Percentiles rank a stretch among this genome's conserved stretches.
These are phyloP conservation scores for Pycnomerus fuliginosus DNA, from an alignment of 2,888 invertebrate genomes.

Conservation along the genomic window DNA sequence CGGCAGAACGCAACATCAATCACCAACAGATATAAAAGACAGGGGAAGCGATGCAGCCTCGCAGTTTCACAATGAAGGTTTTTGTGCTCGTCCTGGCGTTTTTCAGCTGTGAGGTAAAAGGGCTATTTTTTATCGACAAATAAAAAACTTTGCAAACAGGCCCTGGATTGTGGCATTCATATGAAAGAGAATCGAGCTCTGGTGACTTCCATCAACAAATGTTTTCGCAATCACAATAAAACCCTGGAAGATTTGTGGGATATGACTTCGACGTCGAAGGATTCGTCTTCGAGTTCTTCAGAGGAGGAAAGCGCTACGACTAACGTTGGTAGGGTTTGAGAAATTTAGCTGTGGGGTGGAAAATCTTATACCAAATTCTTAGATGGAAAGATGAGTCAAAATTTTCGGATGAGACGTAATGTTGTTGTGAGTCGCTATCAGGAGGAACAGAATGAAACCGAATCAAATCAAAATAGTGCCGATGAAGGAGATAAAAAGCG, in stretches of 20 bases:
- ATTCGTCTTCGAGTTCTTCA: slow-evolving; percentile 7
- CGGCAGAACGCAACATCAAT: no score
- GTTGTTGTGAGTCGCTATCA: background rate
- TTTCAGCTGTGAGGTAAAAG: slow-evolving; percentile 3
- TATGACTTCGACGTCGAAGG: slow-evolving; percentile 21
- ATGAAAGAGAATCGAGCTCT: slow-evolving; percentile 27
- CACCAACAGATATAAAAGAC: slow-evolving; percentile 10
- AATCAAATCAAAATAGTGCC: background rate
- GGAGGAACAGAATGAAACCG: background rate
- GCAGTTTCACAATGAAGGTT: slow-evolving; percentile 1
- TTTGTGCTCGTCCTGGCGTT: slow-evolving; percentile 2
- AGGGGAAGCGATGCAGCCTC: background rate
- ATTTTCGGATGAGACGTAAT: slow-evolving; percentile 6
- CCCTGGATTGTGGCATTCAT: slow-evolving; percentile 44
- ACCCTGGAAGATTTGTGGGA: slow-evolving; percentile 45
- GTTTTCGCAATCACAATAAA: slow-evolving; percentile 35
- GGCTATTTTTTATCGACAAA: background rate
- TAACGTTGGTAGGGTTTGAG: no score
- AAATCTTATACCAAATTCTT: no score
- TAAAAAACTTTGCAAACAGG: slow-evolving; percentile 29
- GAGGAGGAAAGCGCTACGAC: slow-evolving; percentile 6
- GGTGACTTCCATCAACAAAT: slow-evolving; percentile 29
- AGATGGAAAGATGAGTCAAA: slow-evolving; percentile 13
- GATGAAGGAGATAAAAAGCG: slow-evolving; percentile 3
- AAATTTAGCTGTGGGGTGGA: no score